Evolutionary conservation across 2,888 invertebrate genomes (phyloP), one percentile per base, ranked within the genome.

Genomic region (Perithous albicinctus): DNA sequence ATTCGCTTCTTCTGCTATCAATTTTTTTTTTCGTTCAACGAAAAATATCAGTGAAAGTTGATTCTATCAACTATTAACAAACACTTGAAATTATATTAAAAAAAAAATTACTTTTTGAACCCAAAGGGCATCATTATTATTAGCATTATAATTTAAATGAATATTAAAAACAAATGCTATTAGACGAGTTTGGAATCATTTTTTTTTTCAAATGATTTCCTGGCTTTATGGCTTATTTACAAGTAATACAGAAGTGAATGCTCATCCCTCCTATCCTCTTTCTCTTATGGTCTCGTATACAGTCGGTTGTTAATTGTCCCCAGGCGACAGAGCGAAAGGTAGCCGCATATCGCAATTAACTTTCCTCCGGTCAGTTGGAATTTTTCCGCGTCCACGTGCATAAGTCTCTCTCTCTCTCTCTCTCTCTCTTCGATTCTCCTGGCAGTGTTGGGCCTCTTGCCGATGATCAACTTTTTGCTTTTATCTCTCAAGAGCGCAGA

Each of bases 341-440:
- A n/a, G 23, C 41, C 41, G 56, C 70, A 54, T 56, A 56, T 56
- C 70, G 70, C 70, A 70, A 70, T 70, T 56, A 70, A 70, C 70
- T 70, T 70, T 70, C 70, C 54, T 70, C 26, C 54, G 41, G 70
- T 70, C 56, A 56, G 43, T 26, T 51, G 10, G 70, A 41, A 56
- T 70, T 70, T 70, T 70, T 70, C 56, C 56, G 56, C 56, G 54
- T 70, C 10, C 70, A 38, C 29, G 56, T 29, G 70, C 66, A n/a
- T 38, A 38, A 63, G 38, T 63, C 63, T 63, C 63, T 41, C 41
- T 63, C n/a, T n/a, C n/a, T n/a, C n/a, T n/a, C n/a, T n/a, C n/a
- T n/a, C n/a, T 63, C 63, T 63, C 63, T 41, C 41, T 63, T 63
- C 35, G 23, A 41, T 2, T n/a, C 29, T 56, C 56, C n/a, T 15